phyloP scores from a whole-genome alignment of 2,888 invertebrate species.

The Agrochola lychnidis region DNA sequence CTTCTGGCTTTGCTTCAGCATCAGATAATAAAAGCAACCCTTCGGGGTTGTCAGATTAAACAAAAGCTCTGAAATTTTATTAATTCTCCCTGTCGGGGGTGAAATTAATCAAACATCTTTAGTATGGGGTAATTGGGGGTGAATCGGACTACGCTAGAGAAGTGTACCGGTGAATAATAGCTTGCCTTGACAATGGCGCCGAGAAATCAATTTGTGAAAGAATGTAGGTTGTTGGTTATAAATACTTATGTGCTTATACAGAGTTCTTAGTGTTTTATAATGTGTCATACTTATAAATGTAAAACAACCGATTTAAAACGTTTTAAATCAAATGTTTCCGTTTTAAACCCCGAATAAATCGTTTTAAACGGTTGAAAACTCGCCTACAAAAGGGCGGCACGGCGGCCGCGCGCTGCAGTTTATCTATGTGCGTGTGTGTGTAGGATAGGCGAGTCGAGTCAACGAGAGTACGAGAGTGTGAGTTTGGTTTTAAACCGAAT shows the following conservation, averaged over 20 bases:
- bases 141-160: background rate
- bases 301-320: no score
- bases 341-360: no score
- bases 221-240: background rate
- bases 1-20: slow-evolving; percentile 25
- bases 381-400: no score
- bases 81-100: slow-evolving; percentile 42
- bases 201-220: background rate
- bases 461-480: no score
- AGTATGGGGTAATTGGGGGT: slow-evolving; percentile 33
- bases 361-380: no score
- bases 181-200: background rate
- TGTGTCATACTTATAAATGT: no score
- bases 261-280: no score
- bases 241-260: background rate
- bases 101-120: slow-evolving; percentile 63
- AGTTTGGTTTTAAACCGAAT: no score
- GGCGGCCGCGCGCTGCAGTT: no score
- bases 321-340: no score
- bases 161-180: background rate
- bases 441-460: no score
- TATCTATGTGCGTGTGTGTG: no score
- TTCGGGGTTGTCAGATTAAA: slow-evolving; percentile 42
- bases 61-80: slow-evolving; percentile 60
- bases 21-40: slow-evolving; percentile 42